A percentile compares a stretch with the other conserved stretches of the same genome.
phyloP scores from a whole-genome alignment of 2,113 vertebrate species.

The Cathartes aura region DNA sequence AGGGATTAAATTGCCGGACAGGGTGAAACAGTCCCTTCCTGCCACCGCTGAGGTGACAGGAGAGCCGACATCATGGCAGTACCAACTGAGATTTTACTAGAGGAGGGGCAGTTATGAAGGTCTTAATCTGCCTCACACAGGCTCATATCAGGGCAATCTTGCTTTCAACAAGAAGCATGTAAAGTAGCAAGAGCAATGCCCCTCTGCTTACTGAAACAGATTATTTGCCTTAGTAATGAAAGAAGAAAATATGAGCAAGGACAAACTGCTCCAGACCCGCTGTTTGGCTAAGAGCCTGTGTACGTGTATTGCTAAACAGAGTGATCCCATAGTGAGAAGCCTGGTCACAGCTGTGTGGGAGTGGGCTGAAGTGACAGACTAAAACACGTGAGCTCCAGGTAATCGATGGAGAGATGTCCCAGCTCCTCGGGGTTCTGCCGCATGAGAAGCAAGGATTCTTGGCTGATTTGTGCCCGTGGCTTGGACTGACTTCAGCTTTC shows the following conservation, averaged over 20 bases:
- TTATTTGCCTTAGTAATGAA: neutral
- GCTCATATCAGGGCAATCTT: neutral
- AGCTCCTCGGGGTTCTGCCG: neutral
- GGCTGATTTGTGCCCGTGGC: neutral
- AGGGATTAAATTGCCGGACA: neutral
- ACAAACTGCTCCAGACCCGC: neutral
- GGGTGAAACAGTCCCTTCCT: neutral
- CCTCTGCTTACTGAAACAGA: neutral
- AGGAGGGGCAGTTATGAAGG: neutral
- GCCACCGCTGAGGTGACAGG: neutral
- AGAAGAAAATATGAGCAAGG: neutral
- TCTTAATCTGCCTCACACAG: neutral
- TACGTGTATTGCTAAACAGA: neutral
- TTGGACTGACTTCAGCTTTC: constrained; percentile 32
- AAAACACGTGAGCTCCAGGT: neutral
- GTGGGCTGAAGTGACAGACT: neutral
- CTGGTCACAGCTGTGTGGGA: neutral
- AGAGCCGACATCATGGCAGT: neutral
- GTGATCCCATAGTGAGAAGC: neutral
- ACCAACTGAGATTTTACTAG: neutral
- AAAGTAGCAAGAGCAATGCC: neutral
- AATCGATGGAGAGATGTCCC: neutral
- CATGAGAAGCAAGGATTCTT: neutral
- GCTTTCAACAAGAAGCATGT: neutral
- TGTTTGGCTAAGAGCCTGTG: neutral